Percentiles rank a stretch among this genome's conserved stretches.
Evolutionary conservation across 2,888 invertebrate genomes (phyloP).

Genomic region (Julus scanicus): DNA sequence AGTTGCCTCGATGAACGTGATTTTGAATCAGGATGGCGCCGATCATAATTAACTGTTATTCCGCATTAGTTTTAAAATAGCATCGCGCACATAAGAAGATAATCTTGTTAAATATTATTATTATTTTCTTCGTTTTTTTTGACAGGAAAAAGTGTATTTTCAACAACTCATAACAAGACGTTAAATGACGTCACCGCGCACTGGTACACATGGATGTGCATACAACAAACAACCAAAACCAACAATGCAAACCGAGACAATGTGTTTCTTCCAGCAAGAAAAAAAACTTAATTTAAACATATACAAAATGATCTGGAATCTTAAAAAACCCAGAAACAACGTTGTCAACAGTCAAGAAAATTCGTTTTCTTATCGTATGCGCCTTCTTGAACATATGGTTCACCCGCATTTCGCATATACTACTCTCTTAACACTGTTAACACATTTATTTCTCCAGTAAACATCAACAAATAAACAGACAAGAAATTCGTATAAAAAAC

Average conservation of each 20-base stretch:
- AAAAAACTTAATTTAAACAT: background rate
- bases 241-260: background rate
- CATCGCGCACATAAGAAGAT: no score
- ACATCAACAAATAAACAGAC: background rate
- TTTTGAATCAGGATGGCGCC: background rate
- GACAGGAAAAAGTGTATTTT: no score
- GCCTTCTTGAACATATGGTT: constrained; percentile 7
- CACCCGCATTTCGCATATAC: background rate
- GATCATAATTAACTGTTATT: no score
- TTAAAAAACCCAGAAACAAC: background rate
- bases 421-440: background rate
- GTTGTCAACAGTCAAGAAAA: background rate
- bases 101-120: no score
- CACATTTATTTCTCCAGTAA: background rate
- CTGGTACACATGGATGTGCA: background rate
- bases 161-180: no score
- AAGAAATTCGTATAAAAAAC: background rate
- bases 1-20: background rate
- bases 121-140: no score
- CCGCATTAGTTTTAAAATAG: no score
- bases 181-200: no score
- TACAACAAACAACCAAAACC: background rate
- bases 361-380: constrained; percentile 7
- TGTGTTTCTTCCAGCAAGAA: background rate
- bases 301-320: background rate